These are phyloP conservation scores for Amblyteles armatorius DNA, from an alignment of 2,888 invertebrate species.

Conservation along the genomic window DNA sequence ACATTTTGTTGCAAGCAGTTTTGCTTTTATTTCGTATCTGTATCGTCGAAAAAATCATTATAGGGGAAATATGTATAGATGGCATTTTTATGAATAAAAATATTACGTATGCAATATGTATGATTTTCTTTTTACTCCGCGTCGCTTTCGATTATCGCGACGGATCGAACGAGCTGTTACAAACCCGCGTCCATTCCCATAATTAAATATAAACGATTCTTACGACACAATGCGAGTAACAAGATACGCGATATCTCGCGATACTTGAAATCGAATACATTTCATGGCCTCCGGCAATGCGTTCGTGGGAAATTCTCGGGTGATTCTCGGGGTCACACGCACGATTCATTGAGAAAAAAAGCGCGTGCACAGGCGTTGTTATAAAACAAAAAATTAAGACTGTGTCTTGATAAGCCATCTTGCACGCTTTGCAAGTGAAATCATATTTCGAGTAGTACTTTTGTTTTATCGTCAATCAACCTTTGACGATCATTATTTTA, in stretches of 20 bases:
- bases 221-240: slow-evolving; percentile 51
- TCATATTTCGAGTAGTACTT: slow-evolving; percentile 2
- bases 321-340: slow-evolving; percentile 19
- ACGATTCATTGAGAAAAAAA: background rate
- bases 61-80: slow-evolving; percentile 7
- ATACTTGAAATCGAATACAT: slow-evolving; percentile 53
- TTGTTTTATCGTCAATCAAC: slow-evolving; percentile 13
- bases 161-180: slow-evolving; percentile 8
- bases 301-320: slow-evolving; percentile 2
- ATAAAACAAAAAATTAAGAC: background rate
- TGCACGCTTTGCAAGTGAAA: background rate
- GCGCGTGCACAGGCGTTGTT: background rate
- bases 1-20: background rate
- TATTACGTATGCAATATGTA: slow-evolving; percentile 26
- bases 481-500: slow-evolving; percentile 35
- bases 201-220: slow-evolving; percentile 42
- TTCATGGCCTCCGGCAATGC: slow-evolving; percentile 43
- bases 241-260: slow-evolving; percentile 29
- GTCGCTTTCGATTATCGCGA: background rate
- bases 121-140: background rate
- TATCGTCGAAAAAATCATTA: slow-evolving; percentile 1
- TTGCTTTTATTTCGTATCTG: background rate
- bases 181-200: slow-evolving; percentile 44
- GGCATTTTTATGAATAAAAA: slow-evolving; percentile 29
- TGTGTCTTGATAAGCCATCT: background rate